Evolutionary conservation across 2,888 invertebrate species (phyloP).

Genomic region (Apoda limacodes): DNA sequence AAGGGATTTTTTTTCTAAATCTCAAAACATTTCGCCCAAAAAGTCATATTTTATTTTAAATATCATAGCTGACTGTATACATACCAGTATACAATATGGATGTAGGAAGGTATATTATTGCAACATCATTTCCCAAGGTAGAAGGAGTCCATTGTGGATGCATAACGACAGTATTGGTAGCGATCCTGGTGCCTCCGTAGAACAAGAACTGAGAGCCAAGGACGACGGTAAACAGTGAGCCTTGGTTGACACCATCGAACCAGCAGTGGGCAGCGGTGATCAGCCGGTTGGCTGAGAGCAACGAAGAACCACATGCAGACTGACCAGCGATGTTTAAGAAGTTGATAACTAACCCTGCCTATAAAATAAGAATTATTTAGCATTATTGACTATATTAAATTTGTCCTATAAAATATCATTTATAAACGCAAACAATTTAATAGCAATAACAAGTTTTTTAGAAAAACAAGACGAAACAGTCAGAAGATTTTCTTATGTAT

Average conservation of each 20-base stretch:
- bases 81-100: slow-evolving; percentile 13
- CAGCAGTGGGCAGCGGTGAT: slow-evolving; percentile 50
- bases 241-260: slow-evolving; percentile 32
- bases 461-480: too few species aligned
- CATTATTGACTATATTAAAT: too few species aligned
- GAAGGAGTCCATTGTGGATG: slow-evolving; percentile 31
- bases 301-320: slow-evolving; percentile 38
- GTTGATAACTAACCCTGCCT: slow-evolving; percentile 39
- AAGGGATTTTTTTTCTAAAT: too few species aligned
- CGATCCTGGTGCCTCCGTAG: slow-evolving; percentile 33
- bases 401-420: too few species aligned
- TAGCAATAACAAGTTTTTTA: too few species aligned
- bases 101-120: slow-evolving; percentile 32
- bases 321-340: slow-evolving; percentile 25
- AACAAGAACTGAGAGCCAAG: slow-evolving; percentile 34
- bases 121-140: slow-evolving; percentile 33
- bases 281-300: slow-evolving; percentile 28
- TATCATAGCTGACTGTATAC: too few species aligned
- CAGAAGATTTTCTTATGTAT: too few species aligned
- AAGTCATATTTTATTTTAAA: too few species aligned
- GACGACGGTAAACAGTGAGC: slow-evolving; percentile 31
- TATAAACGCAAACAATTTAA: too few species aligned
- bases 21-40: too few species aligned
- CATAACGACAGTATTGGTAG: slow-evolving; percentile 27
- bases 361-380: too few species aligned